phyloP scores from a whole-genome alignment of 2,113 vertebrate species.

The Hemichromis elongatus region DNA sequence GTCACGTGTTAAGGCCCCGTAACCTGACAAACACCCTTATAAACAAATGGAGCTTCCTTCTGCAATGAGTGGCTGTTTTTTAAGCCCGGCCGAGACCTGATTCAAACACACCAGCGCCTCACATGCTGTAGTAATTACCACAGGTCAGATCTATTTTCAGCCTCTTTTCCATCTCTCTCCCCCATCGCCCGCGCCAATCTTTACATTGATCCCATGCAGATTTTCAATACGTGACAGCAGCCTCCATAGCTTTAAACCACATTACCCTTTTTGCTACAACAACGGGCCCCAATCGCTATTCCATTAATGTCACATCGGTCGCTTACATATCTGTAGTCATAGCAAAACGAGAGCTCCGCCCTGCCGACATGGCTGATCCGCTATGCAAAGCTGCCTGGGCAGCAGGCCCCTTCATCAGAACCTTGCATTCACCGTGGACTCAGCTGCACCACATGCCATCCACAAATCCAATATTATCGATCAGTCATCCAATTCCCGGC shows the following conservation, averaged over 20 bases:
- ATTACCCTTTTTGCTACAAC: conserved; percentile 36
- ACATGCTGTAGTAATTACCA: conserved; percentile 59
- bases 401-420: conserved; percentile 51
- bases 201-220: conserved; percentile 57
- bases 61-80: conserved; percentile 72
- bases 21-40: conserved; percentile 60
- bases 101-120: conserved; percentile 64
- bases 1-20: conserved; percentile 58
- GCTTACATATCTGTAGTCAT: conserved; percentile 27
- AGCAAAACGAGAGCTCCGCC: conserved; percentile 43
- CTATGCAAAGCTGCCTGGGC: conserved; percentile 50
- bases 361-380: conserved; percentile 42
- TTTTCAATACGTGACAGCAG: conserved; percentile 40
- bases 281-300: conserved; percentile 20
- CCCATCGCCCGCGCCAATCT: conserved; percentile 23
- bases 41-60: conserved; percentile 65
- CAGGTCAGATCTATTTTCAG: conserved; percentile 71
- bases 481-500: conserved; percentile 68
- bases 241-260: conserved; percentile 30
- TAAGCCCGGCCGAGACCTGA: conserved; percentile 69
- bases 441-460: conserved; percentile 63
- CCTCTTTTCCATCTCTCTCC: conserved; percentile 56
- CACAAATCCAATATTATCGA: conserved; percentile 72
- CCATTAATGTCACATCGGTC: conserved; percentile 32
- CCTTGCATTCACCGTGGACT: conserved; percentile 65